Evolutionary conservation across 2,797 vertebrate species (phyloP).

Genomic region (Agapornis canus): DNA sequence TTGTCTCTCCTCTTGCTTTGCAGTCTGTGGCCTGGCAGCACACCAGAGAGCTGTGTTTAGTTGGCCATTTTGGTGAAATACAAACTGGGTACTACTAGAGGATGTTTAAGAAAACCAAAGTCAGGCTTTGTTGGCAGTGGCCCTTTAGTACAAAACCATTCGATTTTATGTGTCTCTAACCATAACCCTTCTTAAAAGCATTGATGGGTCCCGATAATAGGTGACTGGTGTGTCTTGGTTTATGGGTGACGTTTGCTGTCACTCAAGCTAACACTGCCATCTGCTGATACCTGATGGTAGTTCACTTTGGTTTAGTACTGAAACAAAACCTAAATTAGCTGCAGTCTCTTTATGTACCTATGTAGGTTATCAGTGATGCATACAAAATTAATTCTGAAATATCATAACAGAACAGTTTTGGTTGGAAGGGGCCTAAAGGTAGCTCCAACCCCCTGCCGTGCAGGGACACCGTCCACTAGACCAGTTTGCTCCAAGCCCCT

Average conservation of each 20-base stretch:
- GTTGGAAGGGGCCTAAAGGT: neutral
- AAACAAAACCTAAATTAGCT: neutral
- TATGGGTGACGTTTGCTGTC: neutral
- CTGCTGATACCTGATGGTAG: conserved; percentile 66
- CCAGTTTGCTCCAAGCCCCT: neutral
- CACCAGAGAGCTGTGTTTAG: neutral
- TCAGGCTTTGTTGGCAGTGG: neutral
- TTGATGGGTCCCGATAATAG: neutral
- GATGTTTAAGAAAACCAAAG: neutral
- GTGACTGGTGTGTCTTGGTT: neutral
- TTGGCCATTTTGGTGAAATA: neutral
- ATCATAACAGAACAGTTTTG: neutral
- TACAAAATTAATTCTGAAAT: neutral
- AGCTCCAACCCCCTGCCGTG: neutral
- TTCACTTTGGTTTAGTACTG: neutral
- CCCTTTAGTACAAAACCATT: neutral
- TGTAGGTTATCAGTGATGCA: neutral
- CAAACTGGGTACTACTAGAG: neutral
- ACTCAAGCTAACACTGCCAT: conserved; percentile 69
- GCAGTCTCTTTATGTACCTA: neutral
- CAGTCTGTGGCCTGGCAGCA: neutral
- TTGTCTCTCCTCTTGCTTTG: neutral
- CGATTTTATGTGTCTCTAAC: neutral
- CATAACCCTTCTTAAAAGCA: neutral
- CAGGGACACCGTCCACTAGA: neutral